Conservation (phyloP, 2,113 vertebrate genomes). For the Tympanuchus pallidicinctus region DNA sequence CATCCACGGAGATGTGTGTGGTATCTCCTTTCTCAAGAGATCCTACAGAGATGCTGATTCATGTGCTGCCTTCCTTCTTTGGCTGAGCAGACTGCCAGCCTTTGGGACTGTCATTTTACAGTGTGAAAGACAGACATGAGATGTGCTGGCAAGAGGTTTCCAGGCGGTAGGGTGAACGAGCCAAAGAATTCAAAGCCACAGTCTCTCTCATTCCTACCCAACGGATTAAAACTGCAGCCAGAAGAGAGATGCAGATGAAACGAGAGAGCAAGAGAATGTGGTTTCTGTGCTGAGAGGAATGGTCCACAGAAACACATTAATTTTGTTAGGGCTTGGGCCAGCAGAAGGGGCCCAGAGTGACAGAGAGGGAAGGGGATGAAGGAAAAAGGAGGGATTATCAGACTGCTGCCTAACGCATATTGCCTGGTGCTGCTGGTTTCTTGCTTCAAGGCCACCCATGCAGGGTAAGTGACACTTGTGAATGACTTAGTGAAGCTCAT, state of each 20-base stretch:
- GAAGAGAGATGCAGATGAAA: slow-evolving; percentile 31
- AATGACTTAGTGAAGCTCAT: background rate
- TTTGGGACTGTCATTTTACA: background rate
- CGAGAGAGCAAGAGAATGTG: background rate
- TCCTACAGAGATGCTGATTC: background rate
- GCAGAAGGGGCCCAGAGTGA: background rate
- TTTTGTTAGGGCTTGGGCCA: background rate
- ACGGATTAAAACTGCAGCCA: background rate
- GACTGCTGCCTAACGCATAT: background rate
- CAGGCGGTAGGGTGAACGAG: background rate
- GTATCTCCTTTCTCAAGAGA: background rate
- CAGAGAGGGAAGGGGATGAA: background rate
- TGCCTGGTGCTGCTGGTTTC: background rate
- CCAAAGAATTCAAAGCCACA: slow-evolving; percentile 38
- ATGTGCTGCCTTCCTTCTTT: background rate
- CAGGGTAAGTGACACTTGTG: background rate
- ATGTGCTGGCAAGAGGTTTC: background rate
- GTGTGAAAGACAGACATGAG: background rate
- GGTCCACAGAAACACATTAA: background rate
- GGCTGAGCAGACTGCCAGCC: background rate
- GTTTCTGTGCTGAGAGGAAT: background rate
- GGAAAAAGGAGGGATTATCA: background rate
- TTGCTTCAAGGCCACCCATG: background rate
- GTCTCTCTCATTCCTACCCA: background rate
- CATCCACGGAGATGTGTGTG: fast-evolving